Evolutionary conservation across 2,797 vertebrate species (phyloP).

Genomic region (Siniperca undulata): DNA sequence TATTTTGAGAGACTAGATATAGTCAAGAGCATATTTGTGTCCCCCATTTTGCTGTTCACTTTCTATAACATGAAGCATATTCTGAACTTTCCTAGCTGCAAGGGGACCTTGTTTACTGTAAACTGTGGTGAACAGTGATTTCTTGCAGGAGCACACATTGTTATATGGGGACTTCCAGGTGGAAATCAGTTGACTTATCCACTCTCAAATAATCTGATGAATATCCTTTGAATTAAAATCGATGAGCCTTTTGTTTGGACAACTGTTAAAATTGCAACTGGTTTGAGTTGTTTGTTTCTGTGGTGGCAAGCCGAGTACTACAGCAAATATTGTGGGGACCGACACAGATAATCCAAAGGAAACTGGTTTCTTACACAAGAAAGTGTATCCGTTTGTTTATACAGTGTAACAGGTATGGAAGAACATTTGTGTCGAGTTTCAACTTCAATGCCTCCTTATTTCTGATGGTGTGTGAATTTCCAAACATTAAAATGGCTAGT

Average conservation of each 20-base stretch:
- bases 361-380: constrained; percentile 5
- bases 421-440: neutral
- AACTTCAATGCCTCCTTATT: neutral
- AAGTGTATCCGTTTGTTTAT: neutral
- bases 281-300: neutral
- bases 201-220: neutral
- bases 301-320: neutral
- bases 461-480: neutral
- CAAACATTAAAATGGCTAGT: neutral
- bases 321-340: neutral
- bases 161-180: neutral
- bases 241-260: neutral
- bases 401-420: neutral
- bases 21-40: neutral
- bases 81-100: neutral
- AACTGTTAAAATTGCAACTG: neutral
- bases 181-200: neutral
- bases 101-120: neutral
- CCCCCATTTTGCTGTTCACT: neutral
- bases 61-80: neutral
- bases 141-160: neutral
- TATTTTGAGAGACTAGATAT: neutral
- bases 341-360: constrained; percentile 3
- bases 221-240: neutral
- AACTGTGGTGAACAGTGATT: neutral